Percentiles rank a stretch among this genome's conserved stretches.
phyloP scores from a whole-genome alignment of 2,113 vertebrate species.

The Atractosteus spatula region DNA sequence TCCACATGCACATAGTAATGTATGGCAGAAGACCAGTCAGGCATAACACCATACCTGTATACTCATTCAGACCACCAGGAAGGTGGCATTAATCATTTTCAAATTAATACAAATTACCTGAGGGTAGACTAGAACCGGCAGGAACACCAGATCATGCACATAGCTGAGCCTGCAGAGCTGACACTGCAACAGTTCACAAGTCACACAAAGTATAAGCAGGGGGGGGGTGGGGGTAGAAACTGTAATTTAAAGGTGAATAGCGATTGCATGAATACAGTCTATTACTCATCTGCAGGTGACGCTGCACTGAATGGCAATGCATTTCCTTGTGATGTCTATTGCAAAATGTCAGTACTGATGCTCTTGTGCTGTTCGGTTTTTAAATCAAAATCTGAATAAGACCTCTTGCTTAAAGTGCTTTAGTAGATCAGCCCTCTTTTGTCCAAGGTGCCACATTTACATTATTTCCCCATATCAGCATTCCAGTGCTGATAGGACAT shows the following conservation, averaged over 20 bases:
- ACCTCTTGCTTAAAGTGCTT: too few species aligned
- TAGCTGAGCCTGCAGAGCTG: neutral
- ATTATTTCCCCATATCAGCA: too few species aligned
- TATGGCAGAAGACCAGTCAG: neutral
- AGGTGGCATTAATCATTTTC: slow-evolving; percentile 11
- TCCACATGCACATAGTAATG: slow-evolving; percentile 32
- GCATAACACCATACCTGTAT: too few species aligned
- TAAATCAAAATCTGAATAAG: too few species aligned
- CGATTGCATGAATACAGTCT: neutral
- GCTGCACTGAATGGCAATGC: neutral
- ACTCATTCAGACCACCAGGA: neutral
- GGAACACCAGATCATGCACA: neutral
- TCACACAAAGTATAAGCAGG: too few species aligned
- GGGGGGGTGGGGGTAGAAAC: neutral
- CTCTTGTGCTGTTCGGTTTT: slow-evolving; percentile 12
- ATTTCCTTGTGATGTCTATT: too few species aligned
- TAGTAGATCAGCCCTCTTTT: too few species aligned
- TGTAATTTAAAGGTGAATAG: slow-evolving; percentile 2
- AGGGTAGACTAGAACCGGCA: neutral
- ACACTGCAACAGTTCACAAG: neutral
- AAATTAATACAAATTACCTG: slow-evolving; percentile 22
- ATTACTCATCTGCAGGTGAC: neutral
- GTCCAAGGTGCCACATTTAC: too few species aligned
- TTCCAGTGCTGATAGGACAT: too few species aligned
- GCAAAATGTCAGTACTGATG: too few species aligned